Percentiles rank a stretch among this genome's conserved stretches.
phyloP scores from a whole-genome alignment of 2,797 vertebrate species.

The Enoplosus armatus region DNA sequence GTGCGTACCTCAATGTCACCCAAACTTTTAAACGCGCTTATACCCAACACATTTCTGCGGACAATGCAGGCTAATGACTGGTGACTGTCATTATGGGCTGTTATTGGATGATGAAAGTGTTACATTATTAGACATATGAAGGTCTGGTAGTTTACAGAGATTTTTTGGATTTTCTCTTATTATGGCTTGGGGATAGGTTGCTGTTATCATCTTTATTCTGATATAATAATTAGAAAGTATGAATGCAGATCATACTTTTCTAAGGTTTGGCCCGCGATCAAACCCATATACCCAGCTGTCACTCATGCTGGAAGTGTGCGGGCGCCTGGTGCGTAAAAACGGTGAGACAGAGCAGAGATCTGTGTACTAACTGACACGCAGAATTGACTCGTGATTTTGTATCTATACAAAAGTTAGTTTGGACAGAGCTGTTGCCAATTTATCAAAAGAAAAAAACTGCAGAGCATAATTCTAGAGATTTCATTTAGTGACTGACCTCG shows the following conservation, averaged over 20 bases:
- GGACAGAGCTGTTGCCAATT: not conserved
- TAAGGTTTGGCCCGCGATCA: constrained; percentile 35
- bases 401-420: not conserved
- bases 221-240: not conserved
- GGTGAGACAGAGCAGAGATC: not conserved
- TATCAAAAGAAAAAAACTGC: not conserved
- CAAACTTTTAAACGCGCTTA: constrained; percentile 41
- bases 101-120: not conserved
- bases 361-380: not conserved
- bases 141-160: not conserved
- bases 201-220: not conserved
- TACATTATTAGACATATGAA: not conserved
- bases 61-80: not conserved
- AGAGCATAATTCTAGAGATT: not conserved
- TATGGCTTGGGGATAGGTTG: not conserved
- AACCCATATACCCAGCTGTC: constrained; percentile 39
- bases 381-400: not conserved
- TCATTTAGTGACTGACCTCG: not conserved
- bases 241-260: not conserved
- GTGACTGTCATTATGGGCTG: no score
- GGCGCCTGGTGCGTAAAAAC: constrained; percentile 35
- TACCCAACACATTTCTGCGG: not conserved
- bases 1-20: not conserved
- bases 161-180: not conserved
- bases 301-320: constrained; percentile 30